Evolutionary conservation across 2,113 vertebrate species (phyloP).

Genomic region (Zosterops hypoxanthus): DNA sequence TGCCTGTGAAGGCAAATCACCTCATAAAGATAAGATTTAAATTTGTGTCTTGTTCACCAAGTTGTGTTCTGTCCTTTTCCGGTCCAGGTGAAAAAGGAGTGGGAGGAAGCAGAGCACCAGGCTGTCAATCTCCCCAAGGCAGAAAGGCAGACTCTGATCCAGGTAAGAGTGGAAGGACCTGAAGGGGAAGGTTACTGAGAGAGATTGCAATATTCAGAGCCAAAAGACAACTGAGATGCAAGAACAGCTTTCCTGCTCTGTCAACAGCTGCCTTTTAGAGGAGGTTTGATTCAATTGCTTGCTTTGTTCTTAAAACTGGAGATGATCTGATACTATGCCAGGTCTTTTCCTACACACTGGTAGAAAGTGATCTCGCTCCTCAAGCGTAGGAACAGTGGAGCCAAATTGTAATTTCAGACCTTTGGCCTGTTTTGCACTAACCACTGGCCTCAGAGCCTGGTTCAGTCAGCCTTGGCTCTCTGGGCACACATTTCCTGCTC

Average conservation of each 20-base stretch:
- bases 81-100: constrained; percentile 92
- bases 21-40: background rate
- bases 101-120: constrained; percentile 95
- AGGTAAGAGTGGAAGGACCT: constrained; percentile 75
- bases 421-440: background rate
- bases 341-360: background rate
- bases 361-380: background rate
- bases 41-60: background rate
- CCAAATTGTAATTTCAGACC: constrained; percentile 40
- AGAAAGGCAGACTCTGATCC: constrained; percentile 93
- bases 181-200: background rate
- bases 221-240: background rate
- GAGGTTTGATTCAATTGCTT: background rate
- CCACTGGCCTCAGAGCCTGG: background rate
- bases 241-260: background rate
- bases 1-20: background rate
- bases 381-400: background rate
- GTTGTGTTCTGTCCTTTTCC: background rate
- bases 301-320: constrained; percentile 8
- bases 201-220: background rate
- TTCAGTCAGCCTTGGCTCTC: background rate
- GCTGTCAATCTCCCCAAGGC: constrained; percentile 94
- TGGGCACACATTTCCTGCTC: background rate
- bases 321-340: background rate
- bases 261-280: background rate